Base-by-base conservation (phyloP, 2,888 invertebrate genomes). In the Criorhina ranunculi region DNA sequence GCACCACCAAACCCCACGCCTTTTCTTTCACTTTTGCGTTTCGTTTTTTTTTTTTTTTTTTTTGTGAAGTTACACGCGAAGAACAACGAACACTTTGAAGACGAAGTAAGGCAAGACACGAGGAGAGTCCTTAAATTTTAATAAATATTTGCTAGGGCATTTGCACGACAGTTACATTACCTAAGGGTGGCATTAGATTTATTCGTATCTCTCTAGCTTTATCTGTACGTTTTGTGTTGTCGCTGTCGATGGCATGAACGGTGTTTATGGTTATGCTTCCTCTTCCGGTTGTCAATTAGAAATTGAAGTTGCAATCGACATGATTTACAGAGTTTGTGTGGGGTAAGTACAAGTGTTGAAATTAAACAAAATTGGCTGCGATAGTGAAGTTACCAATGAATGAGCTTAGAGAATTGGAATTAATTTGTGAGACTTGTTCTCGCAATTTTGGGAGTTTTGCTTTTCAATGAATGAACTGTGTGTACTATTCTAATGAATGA, bases 71-170 rank as follows among this genome's bases (percentile, higher is more conserved):
- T 51, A 69, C 60, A 69, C 77, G 51, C 77, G 53, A 37, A n/a
- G 29, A 31, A 40, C 1, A 55, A 44, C 53, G 12, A n/a, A 29
- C 60, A 37, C 24, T 37, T 35, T 19, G 9, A 70, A 37, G 40
- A 33, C 9, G 12, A 72, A 51, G 17, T 15, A 46, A 44, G 42
- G 31, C 24, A 11, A 70, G 19, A 4, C 37, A 17, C 19, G 15
- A 29, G 66, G 42, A 55, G 67, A 77, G 64, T 67, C 42, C 67
- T 77, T 77, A 77, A 79, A 78, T 70, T 62, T 78, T 69, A 62
- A 79, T 79, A 75, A 83, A 83, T 77, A 83, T 83, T 83, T 76
- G 76, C 76, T 2, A 49, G 66, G 67, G 51, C 67, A 67, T 67
- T 76, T 77, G 78, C 78, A 83, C 67, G 66, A 83, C 72, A 83